Base-by-base conservation (phyloP, 1,140 invertebrate genomes). In the Stegodyphus dumicola region DNA sequence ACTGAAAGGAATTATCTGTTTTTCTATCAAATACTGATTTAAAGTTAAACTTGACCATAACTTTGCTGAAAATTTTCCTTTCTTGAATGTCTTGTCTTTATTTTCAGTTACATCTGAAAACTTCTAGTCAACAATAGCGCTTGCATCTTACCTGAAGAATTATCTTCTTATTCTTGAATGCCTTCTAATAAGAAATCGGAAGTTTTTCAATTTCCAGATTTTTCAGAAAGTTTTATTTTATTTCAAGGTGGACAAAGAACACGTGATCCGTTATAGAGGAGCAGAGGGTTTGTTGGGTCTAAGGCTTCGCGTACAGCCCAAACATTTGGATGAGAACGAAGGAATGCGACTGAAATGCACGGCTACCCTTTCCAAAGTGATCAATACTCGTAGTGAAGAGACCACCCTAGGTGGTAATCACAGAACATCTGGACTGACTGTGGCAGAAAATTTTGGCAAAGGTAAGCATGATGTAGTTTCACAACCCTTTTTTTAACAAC, bases 341-440 rank as follows among this genome's bases (percentile, higher is more conserved):
- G 95, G 96, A 89, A 93, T 96, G 91, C 96, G 96, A 90, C 92
- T 96, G 64, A 96, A 96, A 92, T 96, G 95, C 91, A 92, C 95
- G 88, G 95, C 95, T 9, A 96, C 94, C 64, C 95, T 96, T 89
- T 95, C 94, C 2, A 94, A 94, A 1, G 92, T 96, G 1, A 96
- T 96, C 90, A 94, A 93, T 92, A 92, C 94, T 83, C 95, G 94
- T 89, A 95, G 96, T 88, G 95, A 96, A 66, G 84, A 86, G 51
- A 79, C 76, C 10, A 79, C 77, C 3, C 67, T 86, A 15, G 84
- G 84, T 2, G 84, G 75, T n/a, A 86, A 79, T 54, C 84, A 86
- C 65, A 60, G 75, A 51, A 86, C 71, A 17, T 86, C 84, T 0
- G 75, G 84, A n/a, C 84, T 86, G 48, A 75, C 71, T 10, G 84